Evolutionary conservation across 2,888 invertebrate species (phyloP).

Genomic region (Cremastobaeus sp.): DNA sequence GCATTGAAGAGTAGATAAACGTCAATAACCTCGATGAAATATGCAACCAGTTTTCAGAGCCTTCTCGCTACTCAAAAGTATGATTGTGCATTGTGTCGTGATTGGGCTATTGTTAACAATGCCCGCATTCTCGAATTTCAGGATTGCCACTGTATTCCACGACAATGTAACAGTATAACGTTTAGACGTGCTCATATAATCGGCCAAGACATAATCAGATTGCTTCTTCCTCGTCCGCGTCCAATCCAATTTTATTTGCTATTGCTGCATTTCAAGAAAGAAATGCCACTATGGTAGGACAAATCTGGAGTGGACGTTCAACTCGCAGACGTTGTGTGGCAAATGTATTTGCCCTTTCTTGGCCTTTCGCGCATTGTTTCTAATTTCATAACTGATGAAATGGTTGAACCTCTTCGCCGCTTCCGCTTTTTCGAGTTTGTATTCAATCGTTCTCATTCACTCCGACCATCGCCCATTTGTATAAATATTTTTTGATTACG

Average conservation of each 20-base stretch:
- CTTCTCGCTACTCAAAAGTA: slow-evolving; percentile 45
- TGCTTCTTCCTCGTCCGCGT: slow-evolving; percentile 16
- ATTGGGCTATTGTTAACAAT: slow-evolving; percentile 63
- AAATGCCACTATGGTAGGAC: not conserved
- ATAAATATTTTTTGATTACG: too few species aligned
- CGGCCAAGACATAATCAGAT: slow-evolving; percentile 41
- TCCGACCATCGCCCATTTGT: too few species aligned
- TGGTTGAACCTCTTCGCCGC: too few species aligned
- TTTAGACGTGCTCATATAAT: slow-evolving; percentile 39
- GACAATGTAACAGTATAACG: slow-evolving; percentile 35
- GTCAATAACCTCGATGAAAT: slow-evolving; percentile 10
- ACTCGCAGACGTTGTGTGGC: too few species aligned
- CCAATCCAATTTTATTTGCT: slow-evolving; percentile 6
- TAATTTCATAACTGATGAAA: too few species aligned
- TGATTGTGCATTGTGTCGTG: slow-evolving; percentile 63
- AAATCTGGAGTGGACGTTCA: too few species aligned
- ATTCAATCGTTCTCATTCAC: too few species aligned
- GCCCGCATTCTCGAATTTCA: slow-evolving; percentile 28
- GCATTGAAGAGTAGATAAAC: slow-evolving; percentile 31
- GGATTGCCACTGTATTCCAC: slow-evolving; percentile 15
- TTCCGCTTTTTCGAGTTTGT: too few species aligned
- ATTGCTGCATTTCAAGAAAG: not conserved
- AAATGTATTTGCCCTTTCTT: too few species aligned
- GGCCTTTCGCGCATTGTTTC: too few species aligned
- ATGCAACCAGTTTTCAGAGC: slow-evolving; percentile 15